phyloP scores from a whole-genome alignment of 1,140 invertebrate genomes.

The Drosophila murphyi region DNA sequence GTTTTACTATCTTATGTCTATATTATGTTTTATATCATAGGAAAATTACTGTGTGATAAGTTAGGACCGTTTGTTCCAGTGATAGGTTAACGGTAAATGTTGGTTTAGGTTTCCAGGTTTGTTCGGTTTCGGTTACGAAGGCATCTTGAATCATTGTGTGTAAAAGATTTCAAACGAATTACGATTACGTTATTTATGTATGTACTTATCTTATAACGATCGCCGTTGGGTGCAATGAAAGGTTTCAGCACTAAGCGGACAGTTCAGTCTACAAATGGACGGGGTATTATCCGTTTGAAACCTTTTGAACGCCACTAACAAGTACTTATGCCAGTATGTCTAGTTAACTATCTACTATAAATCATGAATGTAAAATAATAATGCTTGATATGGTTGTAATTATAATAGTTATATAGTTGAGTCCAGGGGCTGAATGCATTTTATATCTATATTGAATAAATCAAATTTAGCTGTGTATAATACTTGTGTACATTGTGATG shows the following conservation, averaged over 20 bases:
- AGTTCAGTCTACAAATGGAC: too few relatives aligned
- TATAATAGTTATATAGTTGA: neutral
- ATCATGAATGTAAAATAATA: neutral
- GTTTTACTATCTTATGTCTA: slow-evolving; percentile 3
- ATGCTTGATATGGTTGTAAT: neutral
- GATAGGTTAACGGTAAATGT: slow-evolving; percentile 41
- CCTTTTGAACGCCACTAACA: neutral
- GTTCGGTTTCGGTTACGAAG: neutral
- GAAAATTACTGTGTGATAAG: slow-evolving; percentile 56
- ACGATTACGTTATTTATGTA: neutral
- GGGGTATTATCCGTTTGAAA: too few relatives aligned
- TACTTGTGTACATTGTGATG: slow-evolving; percentile 6
- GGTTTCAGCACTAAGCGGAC: neutral
- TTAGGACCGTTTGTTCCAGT: slow-evolving; percentile 57
- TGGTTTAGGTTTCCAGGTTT: slow-evolving; percentile 2
- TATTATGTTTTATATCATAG: slow-evolving; percentile 29
- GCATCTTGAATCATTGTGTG: slow-evolving; percentile 11
- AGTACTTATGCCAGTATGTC: slow-evolving; percentile 15
- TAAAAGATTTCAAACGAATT: neutral
- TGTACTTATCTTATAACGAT: neutral
- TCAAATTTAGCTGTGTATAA: neutral
- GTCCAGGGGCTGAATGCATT: slow-evolving; percentile 9
- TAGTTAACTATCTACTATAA: slow-evolving; percentile 1
- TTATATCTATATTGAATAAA: neutral
- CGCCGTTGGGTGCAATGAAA: slow-evolving; percentile 23